phyloP scores from a whole-genome alignment of 2,797 vertebrate species.

The Danio albolineatus region DNA sequence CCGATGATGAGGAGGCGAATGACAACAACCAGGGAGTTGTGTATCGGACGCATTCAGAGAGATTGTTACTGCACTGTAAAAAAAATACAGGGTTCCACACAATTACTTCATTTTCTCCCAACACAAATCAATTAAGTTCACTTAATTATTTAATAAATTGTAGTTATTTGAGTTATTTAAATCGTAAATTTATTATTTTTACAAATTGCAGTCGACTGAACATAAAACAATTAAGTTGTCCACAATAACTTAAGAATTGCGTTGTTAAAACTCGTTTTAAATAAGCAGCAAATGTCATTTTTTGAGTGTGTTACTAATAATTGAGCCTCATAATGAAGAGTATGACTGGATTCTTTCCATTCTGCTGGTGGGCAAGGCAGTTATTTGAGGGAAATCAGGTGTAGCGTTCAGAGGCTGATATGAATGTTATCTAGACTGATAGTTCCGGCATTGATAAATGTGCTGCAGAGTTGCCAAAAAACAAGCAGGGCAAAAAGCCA shows the following conservation, averaged over 20 bases:
- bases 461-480: background rate
- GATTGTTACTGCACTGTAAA: background rate
- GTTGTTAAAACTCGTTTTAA: too few relatives aligned
- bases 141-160: too few relatives aligned
- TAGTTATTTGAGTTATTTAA: too few relatives aligned
- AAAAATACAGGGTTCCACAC: too few relatives aligned
- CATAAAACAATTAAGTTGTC: too few relatives aligned
- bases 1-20: slow-evolving; percentile 5
- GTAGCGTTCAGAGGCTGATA: slow-evolving; percentile 2
- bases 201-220: too few relatives aligned
- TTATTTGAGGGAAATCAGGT: slow-evolving; percentile 41
- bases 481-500: background rate
- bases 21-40: background rate
- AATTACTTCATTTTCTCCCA: too few relatives aligned
- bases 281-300: too few relatives aligned
- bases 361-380: background rate
- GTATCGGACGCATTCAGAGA: slow-evolving; percentile 11
- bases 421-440: slow-evolving; percentile 32
- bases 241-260: too few relatives aligned
- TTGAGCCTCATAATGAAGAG: slow-evolving; percentile 6
- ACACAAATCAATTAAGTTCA: too few relatives aligned
- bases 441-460: background rate
- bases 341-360: slow-evolving; percentile 3
- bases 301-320: too few relatives aligned
- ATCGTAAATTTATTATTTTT: too few relatives aligned